Base-by-base conservation (phyloP, 2,888 invertebrate genomes). In the Macropis europaea region DNA sequence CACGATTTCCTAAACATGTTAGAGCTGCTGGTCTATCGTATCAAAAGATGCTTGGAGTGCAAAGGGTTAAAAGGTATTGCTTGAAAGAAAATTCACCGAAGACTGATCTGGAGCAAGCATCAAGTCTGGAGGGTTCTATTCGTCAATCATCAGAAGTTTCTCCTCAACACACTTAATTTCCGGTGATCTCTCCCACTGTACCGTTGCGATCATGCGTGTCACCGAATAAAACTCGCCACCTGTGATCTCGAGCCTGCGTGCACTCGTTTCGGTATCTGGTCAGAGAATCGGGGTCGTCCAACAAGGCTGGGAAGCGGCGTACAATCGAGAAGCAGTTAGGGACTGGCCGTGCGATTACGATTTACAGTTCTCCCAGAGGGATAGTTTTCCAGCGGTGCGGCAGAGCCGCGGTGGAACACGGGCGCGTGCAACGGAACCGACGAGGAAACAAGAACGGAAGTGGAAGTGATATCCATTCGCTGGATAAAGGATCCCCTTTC, bases 401-500 rank as follows among this genome's bases (percentile, higher is more conserved):
- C n/a, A n/a, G 24, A 48, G 47, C 47, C 30, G 38, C 9, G 7
- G 7, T 22, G 17, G 45, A 47, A 24, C 17, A 38, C 15, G 30
- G 24, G 59, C 30, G 15, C 38, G 22, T 32, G 9, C 30, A 42
- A 61, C 42, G 28, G 9, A 2, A 2, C 3, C 15, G 17, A 28
- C 1, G 13, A 13, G 19, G 11, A 42, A 42, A 43, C 32, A 28
- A 34, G 47, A 42, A 42, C 54, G 47, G 54, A 67, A 68, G 32
- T 56, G 40, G 30, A 56, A 43, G 54, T 67, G 67, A 68, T 68
- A 56, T 54, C 54, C 67, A 67, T 47, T 47, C 40, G 24, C 6
- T 26, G 36, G 47, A 67, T 67, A 68, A 48, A 67, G 69, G 56
- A 48, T 54, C 26, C 11, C 17, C 13, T 22, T n/a, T 26, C 22